Base-by-base conservation (phyloP, 2,888 invertebrate genomes). In the Octodonta nipae region DNA sequence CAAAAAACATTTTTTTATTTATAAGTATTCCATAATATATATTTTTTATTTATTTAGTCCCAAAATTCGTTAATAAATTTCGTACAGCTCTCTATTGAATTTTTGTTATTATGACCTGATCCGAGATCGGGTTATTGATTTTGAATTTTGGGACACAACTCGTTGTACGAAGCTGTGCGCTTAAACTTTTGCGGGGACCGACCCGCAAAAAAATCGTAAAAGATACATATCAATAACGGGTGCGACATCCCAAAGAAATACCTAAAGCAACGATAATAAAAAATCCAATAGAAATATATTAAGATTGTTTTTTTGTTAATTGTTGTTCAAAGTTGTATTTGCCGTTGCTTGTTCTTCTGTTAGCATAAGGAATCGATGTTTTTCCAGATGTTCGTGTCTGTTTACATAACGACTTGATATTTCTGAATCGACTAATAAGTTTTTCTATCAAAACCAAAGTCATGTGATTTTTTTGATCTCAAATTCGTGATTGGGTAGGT, bases 211-310 rank as follows among this genome's bases (percentile, higher is more conserved):
- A 38, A 29, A 35, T 28, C 28, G 43, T 39, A 43, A 43, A 43
- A 31, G 38, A 43, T 43, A 43, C 43, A 43, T 43, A 43, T 43
- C 43, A 43, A 36, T 34, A 39, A 40, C 38, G 39, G 42, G 42
- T 41, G 33, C 34, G 33, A 30, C 24, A 31, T 36, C 33, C 38
- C 36, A 30, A 20, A 17, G 28, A 33, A 37, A 27, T 28, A 26
- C 22, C 17, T 34, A 30, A 36, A 34, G 39, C 43, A 43, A 41
- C 41, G 41, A 41, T 43, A 34, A 36, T 33, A 28, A 17, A 32
- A 27, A 11, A 30, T 34, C 32, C 26, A 34, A 16, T n/a, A n/a
- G n/a, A n/a, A n/a, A 14, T 28, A 35, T 20, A 26, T 35, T 35
- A 6, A 12, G 11, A 22, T 10, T 10, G 20, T 22, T 22, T 32